phyloP scores from a whole-genome alignment of 1,140 invertebrate genomes.

The Drosophila mauritiana region DNA sequence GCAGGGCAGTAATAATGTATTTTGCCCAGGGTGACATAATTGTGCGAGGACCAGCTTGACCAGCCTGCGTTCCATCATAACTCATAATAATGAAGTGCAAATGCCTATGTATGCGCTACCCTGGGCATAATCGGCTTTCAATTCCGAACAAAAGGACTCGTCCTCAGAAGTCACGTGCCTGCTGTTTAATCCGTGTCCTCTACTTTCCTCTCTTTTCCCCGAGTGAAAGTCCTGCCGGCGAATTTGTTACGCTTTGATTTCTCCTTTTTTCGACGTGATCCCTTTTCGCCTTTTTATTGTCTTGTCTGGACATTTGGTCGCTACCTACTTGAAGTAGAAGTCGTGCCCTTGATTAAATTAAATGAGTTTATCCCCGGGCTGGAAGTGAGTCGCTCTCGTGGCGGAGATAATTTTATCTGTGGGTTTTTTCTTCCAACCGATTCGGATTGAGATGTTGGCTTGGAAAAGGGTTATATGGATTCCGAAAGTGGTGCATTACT shows the following conservation, averaged over 20 bases:
- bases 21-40: constrained; percentile 71
- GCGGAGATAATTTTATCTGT: constrained; percentile 42
- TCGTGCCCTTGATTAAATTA: constrained; percentile 73
- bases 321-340: constrained; percentile 72
- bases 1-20: constrained; percentile 62
- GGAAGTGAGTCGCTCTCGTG: constrained; percentile 71
- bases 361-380: constrained; percentile 43
- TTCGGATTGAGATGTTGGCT: constrained; percentile 32
- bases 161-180: constrained; percentile 70
- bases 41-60: constrained; percentile 49
- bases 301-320: constrained; percentile 44
- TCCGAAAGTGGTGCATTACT: not conserved
- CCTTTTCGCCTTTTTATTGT: constrained; percentile 64
- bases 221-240: constrained; percentile 50
- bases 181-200: constrained; percentile 67
- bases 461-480: constrained; percentile 24
- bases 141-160: constrained; percentile 62
- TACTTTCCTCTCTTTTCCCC: constrained; percentile 39
- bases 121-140: constrained; percentile 68
- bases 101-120: constrained; percentile 48
- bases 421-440: not conserved
- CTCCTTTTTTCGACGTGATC: constrained; percentile 53
- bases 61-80: constrained; percentile 48
- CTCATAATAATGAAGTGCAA: constrained; percentile 75
- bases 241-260: constrained; percentile 82